Evolutionary conservation across 2,113 vertebrate genomes (phyloP).

Genomic region (Platichthys flesus): DNA sequence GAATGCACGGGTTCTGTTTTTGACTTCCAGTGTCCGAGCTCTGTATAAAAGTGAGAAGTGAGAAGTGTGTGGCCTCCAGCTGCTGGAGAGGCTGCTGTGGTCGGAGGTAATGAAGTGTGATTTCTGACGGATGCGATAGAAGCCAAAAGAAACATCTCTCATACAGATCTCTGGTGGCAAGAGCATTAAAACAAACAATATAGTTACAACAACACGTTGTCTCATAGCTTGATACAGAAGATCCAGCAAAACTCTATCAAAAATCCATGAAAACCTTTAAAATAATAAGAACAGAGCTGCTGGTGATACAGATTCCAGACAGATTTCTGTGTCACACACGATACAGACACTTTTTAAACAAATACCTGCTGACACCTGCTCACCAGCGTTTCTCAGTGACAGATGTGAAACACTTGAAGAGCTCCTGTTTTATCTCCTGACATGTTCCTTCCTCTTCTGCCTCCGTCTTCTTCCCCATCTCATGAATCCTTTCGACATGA

Average conservation of each 20-base stretch:
- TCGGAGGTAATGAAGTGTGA: conserved; percentile 63
- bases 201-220: not conserved
- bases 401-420: too few relatives aligned
- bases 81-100: conserved; percentile 45
- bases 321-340: too few relatives aligned
- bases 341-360: too few relatives aligned
- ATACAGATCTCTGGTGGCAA: conserved; percentile 43
- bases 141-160: conserved; percentile 58
- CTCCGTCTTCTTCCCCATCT: conserved; percentile 27
- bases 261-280: not conserved
- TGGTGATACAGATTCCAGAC: too few relatives aligned
- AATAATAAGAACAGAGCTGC: too few relatives aligned
- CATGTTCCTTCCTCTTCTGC: conserved; percentile 12
- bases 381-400: too few relatives aligned
- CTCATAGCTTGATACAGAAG: too few relatives aligned
- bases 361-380: too few relatives aligned
- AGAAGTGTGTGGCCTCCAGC: conserved; percentile 43
- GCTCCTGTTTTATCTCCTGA: not conserved
- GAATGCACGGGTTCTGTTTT: not conserved
- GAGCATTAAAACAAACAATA: conserved; percentile 27
- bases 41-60: conserved; percentile 39
- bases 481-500: conserved; percentile 45
- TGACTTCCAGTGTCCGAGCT: not conserved
- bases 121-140: conserved; percentile 13
- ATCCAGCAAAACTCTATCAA: too few relatives aligned